Evolutionary conservation across 2,888 invertebrate species (phyloP), one percentile per base, ranked within the genome.

Genomic region (Aporophyla lueneburgensis): DNA sequence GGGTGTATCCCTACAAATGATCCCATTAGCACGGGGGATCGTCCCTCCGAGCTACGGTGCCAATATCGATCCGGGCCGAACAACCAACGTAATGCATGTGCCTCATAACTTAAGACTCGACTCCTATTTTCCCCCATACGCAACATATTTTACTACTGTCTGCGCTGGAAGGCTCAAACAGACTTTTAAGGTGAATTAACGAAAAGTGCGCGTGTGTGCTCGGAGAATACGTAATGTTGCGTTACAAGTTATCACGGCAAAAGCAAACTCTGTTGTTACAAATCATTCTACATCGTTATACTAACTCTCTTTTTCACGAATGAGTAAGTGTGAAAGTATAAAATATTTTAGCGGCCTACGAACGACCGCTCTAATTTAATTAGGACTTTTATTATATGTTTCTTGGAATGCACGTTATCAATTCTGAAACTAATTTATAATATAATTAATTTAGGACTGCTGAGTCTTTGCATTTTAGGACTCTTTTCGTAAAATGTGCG

Each of bases 1-100:
- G 90, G 91, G 89, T 90, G 91, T 90, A 91, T 91, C 91, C 91
- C 90, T 93, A 92, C 91, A 92, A 93, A 93, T 93, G 92, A 92
- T 91, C 90, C 92, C 91, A 93, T 93, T 93, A 93, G 89, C 91
- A 91, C 92, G 86, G 86, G 92, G 92, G 92, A 89, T 91, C 90
- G 90, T 90, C 93, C 92, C 93, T 91, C 93, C 91, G 87, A 89
- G 90, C 83, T 71, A 85, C 92, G 88, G 88, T 87, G 88, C 86
- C 90, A 89, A 90, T 93, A 93, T 93, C 89, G 93, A 93, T 93
- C 93, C 91, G 70, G 70, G 46, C 78, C 78, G 78, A 81, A 84
- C 86, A 76, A 78, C 84, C 77, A 81, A 73, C 73, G 74, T 78
- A 74, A 83, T 83, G 75, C 77, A 74, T 84, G 74, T 75, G 67